Percentiles rank a stretch among this genome's conserved stretches.
Evolutionary conservation across 2,113 vertebrate species (phyloP).

Genomic region (Pollachius pollachius): DNA sequence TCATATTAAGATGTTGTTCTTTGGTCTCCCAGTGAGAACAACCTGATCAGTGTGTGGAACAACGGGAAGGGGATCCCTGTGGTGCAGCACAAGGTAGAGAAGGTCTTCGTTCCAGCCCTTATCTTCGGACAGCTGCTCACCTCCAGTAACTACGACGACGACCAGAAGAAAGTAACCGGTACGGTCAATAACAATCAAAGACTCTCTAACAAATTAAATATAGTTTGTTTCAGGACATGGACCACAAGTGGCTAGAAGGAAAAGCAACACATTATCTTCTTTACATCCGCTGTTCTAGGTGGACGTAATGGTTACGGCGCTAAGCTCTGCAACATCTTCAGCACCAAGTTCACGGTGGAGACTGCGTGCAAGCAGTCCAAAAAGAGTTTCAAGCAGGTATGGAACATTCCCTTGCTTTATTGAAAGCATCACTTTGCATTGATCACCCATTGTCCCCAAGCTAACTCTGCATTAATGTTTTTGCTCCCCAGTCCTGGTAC

Average conservation of each 20-base stretch:
- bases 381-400: constrained; percentile 90
- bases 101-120: constrained; percentile 95
- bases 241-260: no score
- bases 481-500: constrained; percentile 83
- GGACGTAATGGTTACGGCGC: constrained; percentile 98
- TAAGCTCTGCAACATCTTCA: constrained; percentile 98
- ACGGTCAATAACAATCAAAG: constrained; percentile 20
- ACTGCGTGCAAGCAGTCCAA: constrained; percentile 90
- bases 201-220: no score
- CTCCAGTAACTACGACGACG: constrained; percentile 96
- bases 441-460: background rate
- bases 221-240: no score
- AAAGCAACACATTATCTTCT: background rate
- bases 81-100: constrained; percentile 97
- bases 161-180: constrained; percentile 98
- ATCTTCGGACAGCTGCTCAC: constrained; percentile 98
- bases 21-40: constrained; percentile 84
- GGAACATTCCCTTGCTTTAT: background rate
- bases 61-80: constrained; percentile 97
- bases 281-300: constrained; percentile 70
- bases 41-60: constrained; percentile 93
- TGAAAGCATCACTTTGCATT: background rate
- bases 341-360: constrained; percentile 95
- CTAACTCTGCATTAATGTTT: background rate
- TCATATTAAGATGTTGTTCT: background rate